Base-by-base conservation (phyloP, 2,113 vertebrate species). In the Xenopus laevis region DNA sequence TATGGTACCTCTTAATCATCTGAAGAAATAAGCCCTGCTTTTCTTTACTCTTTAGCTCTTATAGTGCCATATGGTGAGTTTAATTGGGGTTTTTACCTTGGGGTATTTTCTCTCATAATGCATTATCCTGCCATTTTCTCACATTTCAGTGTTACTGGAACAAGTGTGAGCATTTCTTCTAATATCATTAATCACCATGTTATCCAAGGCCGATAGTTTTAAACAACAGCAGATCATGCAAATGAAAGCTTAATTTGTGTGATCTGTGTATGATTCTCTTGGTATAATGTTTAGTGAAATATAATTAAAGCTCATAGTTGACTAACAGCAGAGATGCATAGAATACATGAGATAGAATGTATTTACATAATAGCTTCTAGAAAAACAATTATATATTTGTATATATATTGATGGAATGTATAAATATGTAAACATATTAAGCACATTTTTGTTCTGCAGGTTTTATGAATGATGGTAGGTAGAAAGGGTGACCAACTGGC, bases 21-120 rank as follows among this genome's bases (percentile, higher is more conserved):
- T n/a, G 15, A 55, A 55, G 17, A 55, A 55, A 55, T n/a, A 55
- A 55, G 53, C 53, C 53, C 15, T n/a, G 17, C 53, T n/a, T n/a
- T 55, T 7, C 53, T 55, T 55, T 55, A 55, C 15, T 55, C 15
- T n/a, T 55, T 9, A 55, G 53, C 17, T 55, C 53, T n/a, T n/a
- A 16, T 16, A n/a, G 15, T 55, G 53, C 53, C 53, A 55, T 55
- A 55, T 55, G 53, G 53, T 9, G 53, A 55, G 53, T 55, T 55
- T 55, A 55, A 55, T 55, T 55, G 53, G 53, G 53, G 53, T 55
- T 55, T n/a, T 55, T 55, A 55, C 53, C 53, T 55, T n/a, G 17
- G 53, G 53, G 53, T 55, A 55, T 55, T 55, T 55, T 16, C 16
- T 8, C 17, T 55, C 53, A 16, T 55, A 55, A 55, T 55, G 53